Evolutionary conservation across 2,888 invertebrate species (phyloP).

Genomic region (Patella caerulea): DNA sequence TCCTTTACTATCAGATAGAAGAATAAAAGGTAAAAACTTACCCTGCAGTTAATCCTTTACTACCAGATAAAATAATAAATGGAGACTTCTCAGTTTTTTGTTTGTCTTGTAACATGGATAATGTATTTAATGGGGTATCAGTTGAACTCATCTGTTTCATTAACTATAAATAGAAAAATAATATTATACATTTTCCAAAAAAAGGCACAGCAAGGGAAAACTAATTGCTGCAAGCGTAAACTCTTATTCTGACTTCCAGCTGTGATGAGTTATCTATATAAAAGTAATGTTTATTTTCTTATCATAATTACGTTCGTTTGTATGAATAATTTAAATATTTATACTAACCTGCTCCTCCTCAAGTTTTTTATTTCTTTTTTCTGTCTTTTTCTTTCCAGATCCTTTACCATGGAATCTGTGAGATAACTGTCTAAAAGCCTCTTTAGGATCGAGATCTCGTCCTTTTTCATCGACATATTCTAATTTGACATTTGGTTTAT

Average conservation of each 20-base stretch:
- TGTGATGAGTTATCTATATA: too few species aligned
- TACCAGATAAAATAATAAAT: conserved; percentile 91
- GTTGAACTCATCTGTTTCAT: conserved; percentile 99
- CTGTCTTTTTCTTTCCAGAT: conserved; percentile 97
- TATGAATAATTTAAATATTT: neutral
- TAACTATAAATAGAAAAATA: conserved; percentile 74
- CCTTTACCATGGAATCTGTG: conserved; percentile 99
- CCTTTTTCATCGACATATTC: conserved; percentile 99
- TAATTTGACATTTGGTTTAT: conserved; percentile 93
- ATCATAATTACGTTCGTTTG: too few species aligned
- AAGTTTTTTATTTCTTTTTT: conserved; percentile 94
- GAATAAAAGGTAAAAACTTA: neutral
- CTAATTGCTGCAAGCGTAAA: too few species aligned
- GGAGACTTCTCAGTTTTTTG: conserved; percentile 95
- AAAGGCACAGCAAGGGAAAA: too few species aligned
- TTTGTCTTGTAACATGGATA: conserved; percentile 94
- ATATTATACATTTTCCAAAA: too few species aligned
- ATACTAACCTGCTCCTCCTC: conserved; percentile 87
- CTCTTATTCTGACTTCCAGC: too few species aligned
- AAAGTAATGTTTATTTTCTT: too few species aligned
- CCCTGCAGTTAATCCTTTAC: conserved; percentile 57
- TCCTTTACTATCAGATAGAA: conserved; percentile 74
- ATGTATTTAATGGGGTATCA: conserved; percentile 95
- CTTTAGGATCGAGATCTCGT: conserved; percentile 90
- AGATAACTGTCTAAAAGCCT: conserved; percentile 93